Evolutionary conservation across 2,888 invertebrate species (phyloP).

Genomic region (Boloria selene): DNA sequence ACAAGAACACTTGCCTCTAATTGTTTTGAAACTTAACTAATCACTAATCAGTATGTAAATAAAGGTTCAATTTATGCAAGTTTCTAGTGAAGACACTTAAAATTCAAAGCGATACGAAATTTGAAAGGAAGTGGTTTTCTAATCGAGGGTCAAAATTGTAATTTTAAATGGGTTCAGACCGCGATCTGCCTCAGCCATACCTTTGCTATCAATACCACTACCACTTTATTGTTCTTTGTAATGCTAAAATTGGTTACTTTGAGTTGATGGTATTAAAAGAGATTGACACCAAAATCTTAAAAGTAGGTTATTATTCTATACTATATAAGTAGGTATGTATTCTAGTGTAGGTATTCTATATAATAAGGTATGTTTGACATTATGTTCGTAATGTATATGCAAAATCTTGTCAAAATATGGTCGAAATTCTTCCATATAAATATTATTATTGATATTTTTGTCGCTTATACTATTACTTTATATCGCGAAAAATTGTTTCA

Average conservation of each 20-base stretch:
- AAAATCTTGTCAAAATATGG: too few relatives aligned
- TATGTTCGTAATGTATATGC: too few relatives aligned
- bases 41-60: constrained; percentile 12
- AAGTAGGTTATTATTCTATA: too few relatives aligned
- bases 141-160: constrained; percentile 36
- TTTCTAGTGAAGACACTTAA: constrained; percentile 23
- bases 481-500: too few relatives aligned
- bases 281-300: too few relatives aligned
- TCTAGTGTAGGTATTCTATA: too few relatives aligned
- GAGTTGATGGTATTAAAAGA: background rate
- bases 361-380: too few relatives aligned
- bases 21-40: background rate
- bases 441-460: too few relatives aligned
- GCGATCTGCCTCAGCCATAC: constrained; percentile 21
- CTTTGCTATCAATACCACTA: constrained; percentile 13
- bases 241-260: background rate
- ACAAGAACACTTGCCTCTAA: too few relatives aligned
- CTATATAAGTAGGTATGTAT: too few relatives aligned
- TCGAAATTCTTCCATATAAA: too few relatives aligned
- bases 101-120: constrained; percentile 31
- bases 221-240: background rate
- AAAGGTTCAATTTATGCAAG: constrained; percentile 9
- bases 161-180: constrained; percentile 37
- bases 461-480: too few relatives aligned
- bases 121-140: constrained; percentile 36